phyloP scores from a whole-genome alignment of 2,113 vertebrate species.

The human region GRCh38 chr13:106474001-106474500 shows the following conservation, averaged over 20 bases:
- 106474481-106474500: neutral
- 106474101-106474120: too few relatives aligned
- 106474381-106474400: neutral
- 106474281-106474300: neutral
- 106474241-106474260: neutral
- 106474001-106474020: too few relatives aligned
- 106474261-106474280: neutral
- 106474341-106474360: neutral
- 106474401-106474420: neutral
- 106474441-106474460: neutral
- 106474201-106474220: neutral
- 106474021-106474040: too few relatives aligned
- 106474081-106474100: too few relatives aligned
- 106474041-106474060: too few relatives aligned
- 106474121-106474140: too few relatives aligned
- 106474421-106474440: accelerated
- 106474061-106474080: too few relatives aligned
- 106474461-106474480: neutral
- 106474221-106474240: neutral
- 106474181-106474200: neutral
- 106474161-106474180: too few relatives aligned
- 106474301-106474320: neutral
- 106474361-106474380: neutral
- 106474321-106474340: neutral
- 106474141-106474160: too few relatives aligned